Percentiles rank a stretch among this genome's conserved stretches.
Evolutionary conservation across 2,888 invertebrate genomes (phyloP).

Genomic region (Melinaea menophilus): DNA sequence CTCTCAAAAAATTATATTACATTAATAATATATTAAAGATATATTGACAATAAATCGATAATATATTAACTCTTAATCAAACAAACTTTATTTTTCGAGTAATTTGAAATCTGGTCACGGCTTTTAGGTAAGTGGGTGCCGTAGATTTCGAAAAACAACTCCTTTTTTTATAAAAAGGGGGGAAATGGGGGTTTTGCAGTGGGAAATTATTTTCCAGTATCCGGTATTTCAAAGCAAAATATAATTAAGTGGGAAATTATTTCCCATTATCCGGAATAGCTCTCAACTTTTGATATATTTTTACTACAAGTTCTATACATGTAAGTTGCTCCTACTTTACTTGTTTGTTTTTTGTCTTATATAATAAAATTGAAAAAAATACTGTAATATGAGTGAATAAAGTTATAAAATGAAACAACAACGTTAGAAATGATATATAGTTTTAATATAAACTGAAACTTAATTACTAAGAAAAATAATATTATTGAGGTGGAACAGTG

Average conservation of each 20-base stretch:
- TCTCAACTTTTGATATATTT: constrained; percentile 29
- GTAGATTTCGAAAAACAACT: constrained; percentile 32
- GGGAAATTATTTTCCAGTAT: constrained; percentile 33
- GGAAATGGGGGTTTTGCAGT: constrained; percentile 32
- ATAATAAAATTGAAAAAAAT: constrained; percentile 24
- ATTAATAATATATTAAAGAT: too few species aligned
- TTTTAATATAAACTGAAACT: constrained; percentile 29
- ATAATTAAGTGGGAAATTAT: constrained; percentile 30
- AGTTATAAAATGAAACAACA: constrained; percentile 31
- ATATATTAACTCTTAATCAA: constrained; percentile 26
- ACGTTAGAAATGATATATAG: constrained; percentile 29
- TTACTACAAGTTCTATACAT: constrained; percentile 34
- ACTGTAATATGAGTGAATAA: constrained; percentile 26
- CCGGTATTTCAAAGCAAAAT: constrained; percentile 28
- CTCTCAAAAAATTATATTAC: too few species aligned
- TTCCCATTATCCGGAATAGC: constrained; percentile 30
- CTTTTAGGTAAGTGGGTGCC: constrained; percentile 28
- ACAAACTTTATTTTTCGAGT: constrained; percentile 21
- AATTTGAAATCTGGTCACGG: constrained; percentile 24
- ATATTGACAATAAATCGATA: too few species aligned
- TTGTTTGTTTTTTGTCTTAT: constrained; percentile 32
- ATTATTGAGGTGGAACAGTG: constrained; percentile 27
- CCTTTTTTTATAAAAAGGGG: constrained; percentile 29
- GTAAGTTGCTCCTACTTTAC: constrained; percentile 32
- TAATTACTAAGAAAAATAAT: constrained; percentile 29